Conservation (phyloP, 2,797 vertebrate genomes). For the Anomalospiza imberbis region DNA sequence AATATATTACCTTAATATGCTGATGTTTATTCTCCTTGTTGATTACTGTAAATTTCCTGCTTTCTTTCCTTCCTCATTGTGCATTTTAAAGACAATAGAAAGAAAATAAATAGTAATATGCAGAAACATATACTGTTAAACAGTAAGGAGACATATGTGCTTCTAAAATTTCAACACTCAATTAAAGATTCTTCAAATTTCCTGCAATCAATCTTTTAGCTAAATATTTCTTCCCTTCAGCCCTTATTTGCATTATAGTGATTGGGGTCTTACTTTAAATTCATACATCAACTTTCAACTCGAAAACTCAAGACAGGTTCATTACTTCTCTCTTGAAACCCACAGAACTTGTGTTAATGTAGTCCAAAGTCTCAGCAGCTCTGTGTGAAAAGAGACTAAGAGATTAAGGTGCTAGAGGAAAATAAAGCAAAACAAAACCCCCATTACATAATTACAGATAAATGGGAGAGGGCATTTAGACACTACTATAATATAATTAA, state of each 20-base stretch:
- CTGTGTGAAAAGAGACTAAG: not conserved
- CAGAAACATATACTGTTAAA: not conserved
- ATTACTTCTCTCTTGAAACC: not conserved
- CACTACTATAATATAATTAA: not conserved
- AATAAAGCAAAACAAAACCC: not conserved
- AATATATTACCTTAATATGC: not conserved
- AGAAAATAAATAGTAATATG: not conserved
- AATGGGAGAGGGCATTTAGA: not conserved
- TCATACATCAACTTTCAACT: not conserved
- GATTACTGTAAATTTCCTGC: not conserved
- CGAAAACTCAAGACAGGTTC: not conserved
- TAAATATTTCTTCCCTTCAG: not conserved
- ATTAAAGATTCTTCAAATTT: not conserved
- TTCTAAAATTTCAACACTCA: not conserved
- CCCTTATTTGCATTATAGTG: not conserved
- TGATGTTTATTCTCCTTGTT: not conserved
- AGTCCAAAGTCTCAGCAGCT: not conserved
- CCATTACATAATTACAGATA: not conserved
- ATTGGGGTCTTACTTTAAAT: not conserved
- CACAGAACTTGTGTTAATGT: not conserved
- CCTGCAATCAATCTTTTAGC: not conserved
- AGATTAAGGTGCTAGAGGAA: not conserved
- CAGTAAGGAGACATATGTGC: accelerated
- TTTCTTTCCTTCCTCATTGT: not conserved
- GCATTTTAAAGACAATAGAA: not conserved